Percentiles rank a stretch among this genome's conserved stretches.
These are phyloP conservation scores for Crocidura indochinensis DNA, from an alignment of 2,797 vertebrate genomes.

Conservation along the genomic window DNA sequence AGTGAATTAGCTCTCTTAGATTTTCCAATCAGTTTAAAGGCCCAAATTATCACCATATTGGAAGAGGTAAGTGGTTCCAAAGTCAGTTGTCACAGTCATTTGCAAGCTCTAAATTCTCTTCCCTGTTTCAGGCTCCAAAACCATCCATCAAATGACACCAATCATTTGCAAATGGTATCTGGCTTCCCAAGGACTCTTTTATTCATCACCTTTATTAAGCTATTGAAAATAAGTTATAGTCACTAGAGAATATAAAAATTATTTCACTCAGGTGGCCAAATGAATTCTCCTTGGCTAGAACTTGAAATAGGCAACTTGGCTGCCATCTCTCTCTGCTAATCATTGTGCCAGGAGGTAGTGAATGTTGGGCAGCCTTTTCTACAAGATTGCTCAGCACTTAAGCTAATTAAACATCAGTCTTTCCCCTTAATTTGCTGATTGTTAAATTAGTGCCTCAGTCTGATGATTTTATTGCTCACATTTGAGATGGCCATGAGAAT, in stretches of 20 bases:
- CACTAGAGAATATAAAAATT: constrained; percentile 79
- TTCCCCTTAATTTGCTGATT: constrained; percentile 52
- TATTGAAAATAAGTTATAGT: constrained; percentile 84
- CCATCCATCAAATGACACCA: constrained; percentile 70
- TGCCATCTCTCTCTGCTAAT: constrained; percentile 62
- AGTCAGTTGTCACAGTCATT: constrained; percentile 64
- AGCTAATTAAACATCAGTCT: constrained; percentile 73
- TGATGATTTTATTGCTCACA: constrained; percentile 37
- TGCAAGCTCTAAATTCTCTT: constrained; percentile 61
- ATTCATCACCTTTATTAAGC: constrained; percentile 79
- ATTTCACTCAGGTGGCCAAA: constrained; percentile 71
- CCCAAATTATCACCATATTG: constrained; percentile 56
- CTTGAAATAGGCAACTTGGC: constrained; percentile 71
- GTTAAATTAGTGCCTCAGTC: neutral
- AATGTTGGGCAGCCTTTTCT: constrained; percentile 62
- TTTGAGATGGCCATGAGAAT: constrained; percentile 14
- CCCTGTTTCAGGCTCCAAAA: constrained; percentile 5
- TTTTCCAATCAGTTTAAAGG: constrained; percentile 79
- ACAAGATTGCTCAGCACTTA: constrained; percentile 79
- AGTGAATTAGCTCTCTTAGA: constrained; percentile 27
- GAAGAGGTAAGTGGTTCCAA: constrained; percentile 20
- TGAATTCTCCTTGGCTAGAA: constrained; percentile 59
- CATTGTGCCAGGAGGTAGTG: constrained; percentile 46
- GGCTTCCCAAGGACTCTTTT: constrained; percentile 63
- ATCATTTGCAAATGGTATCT: constrained; percentile 74